Evolutionary conservation across 2,113 vertebrate genomes (phyloP).

Genomic region (Nettapus auritus): DNA sequence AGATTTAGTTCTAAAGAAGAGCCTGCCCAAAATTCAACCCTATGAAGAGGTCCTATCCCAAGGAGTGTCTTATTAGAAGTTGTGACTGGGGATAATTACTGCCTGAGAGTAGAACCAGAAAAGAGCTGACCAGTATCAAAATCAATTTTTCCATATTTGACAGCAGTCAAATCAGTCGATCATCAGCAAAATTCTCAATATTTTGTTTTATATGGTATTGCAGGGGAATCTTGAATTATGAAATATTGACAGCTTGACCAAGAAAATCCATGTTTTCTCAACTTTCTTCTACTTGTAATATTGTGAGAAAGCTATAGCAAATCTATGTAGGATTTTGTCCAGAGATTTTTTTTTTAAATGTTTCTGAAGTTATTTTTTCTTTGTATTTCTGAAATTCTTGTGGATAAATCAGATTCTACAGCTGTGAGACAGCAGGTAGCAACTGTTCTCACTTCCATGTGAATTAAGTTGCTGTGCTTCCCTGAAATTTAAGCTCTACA

Average conservation of each 20-base stretch:
- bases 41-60: neutral
- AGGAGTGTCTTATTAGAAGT: neutral
- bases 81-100: neutral
- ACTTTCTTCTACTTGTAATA: neutral
- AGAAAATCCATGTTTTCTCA: neutral
- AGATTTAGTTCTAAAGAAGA: neutral
- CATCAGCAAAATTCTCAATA: neutral
- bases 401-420: neutral
- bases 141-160: neutral
- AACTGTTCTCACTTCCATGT: neutral
- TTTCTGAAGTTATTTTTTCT: neutral
- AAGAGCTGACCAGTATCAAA: neutral
- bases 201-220: neutral
- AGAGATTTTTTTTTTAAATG: neutral
- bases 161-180: neutral
- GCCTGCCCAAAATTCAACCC: neutral
- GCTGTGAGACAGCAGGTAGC: neutral
- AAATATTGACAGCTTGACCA: neutral
- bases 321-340: neutral
- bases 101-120: neutral
- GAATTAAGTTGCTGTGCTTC: neutral
- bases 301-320: neutral
- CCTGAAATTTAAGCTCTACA: neutral
- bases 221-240: neutral
- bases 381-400: neutral